Percentiles rank a stretch among this genome's conserved stretches.
phyloP scores from a whole-genome alignment of 2,797 vertebrate species.

The Aulostomus chinensis region DNA sequence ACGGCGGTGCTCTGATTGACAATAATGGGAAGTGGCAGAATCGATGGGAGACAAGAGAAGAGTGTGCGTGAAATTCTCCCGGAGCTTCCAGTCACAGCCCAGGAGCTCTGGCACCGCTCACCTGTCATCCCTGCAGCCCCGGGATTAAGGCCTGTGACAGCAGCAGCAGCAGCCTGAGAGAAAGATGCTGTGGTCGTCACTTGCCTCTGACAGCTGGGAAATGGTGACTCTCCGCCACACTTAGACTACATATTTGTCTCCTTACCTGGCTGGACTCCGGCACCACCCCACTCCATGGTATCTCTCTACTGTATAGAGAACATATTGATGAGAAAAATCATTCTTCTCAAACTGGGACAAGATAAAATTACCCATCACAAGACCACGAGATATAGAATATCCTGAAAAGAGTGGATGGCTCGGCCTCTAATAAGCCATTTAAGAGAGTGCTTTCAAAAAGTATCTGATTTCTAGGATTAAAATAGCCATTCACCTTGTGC shows the following conservation, averaged over 20 bases:
- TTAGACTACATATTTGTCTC: slow-evolving; percentile 27
- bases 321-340: slow-evolving; percentile 11
- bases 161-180: slow-evolving; percentile 51
- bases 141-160: slow-evolving; percentile 70
- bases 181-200: slow-evolving; percentile 58
- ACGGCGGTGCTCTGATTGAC: slow-evolving; percentile 76
- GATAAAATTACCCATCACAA: slow-evolving; percentile 25
- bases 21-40: slow-evolving; percentile 85
- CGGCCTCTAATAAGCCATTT: slow-evolving; percentile 44
- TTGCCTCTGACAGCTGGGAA: slow-evolving; percentile 55
- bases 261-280: neutral
- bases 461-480: slow-evolving; percentile 58
- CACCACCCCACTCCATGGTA: neutral
- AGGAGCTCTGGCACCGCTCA: slow-evolving; percentile 70
- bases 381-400: slow-evolving; percentile 22
- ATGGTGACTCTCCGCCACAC: slow-evolving; percentile 37
- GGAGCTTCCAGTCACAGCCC: slow-evolving; percentile 74
- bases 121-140: slow-evolving; percentile 74
- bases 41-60: slow-evolving; percentile 79
- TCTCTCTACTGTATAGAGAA: slow-evolving; percentile 6
- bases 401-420: slow-evolving; percentile 19
- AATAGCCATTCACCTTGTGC: slow-evolving; percentile 61
- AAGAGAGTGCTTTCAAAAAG: slow-evolving; percentile 44
- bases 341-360: neutral
- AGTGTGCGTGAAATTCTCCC: slow-evolving; percentile 66